Evolutionary conservation across 2,797 vertebrate genomes (phyloP), one percentile per base, ranked within the genome.

Genomic region (Sebastes itinus): DNA sequence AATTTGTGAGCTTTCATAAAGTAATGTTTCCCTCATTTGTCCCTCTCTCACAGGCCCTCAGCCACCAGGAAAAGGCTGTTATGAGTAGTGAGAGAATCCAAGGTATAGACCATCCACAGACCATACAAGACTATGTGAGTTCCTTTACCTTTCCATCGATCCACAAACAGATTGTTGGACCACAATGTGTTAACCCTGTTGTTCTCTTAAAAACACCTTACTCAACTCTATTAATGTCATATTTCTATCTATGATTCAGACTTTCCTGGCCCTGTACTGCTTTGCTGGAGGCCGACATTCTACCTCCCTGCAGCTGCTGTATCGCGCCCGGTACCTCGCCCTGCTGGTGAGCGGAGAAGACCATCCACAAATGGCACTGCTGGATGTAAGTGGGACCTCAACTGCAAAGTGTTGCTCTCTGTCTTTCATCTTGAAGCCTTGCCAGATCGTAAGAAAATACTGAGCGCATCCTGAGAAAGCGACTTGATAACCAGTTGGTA

Each of bases 111-210:
- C 97, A 99, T 84, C 98, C 98, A 76, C 97, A 97, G 91, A 98
- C 97, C 16, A 96, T 98, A 81, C 97, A 97, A 78, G 98, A 99
- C 96, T 99, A 99, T 2, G 98, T 99, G 84, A 96, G 97, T 97
- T 69, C 72, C 13, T 13, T 54, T 7, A 67, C 18, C 7, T 64
- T 74, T 42, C 70, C n/a, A 73, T 71, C 1, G 0, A 25, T 54
- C 18, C 49, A 58, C 16, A 46, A n/a, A 56, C 11, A 62, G 1
- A 49, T 13, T 14, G 2, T 38, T n/a, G 20, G 5, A 49, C 6
- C 8, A 18, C 22, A 59, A 28, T 2, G 12, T 16, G 2, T 60
- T 66, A n/a, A 25, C 38, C 8, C n/a, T 35, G 9, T 22, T 58
- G 20, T 67, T 30, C 4, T 61, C 25, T 62, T 20, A 52, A 4